Base-by-base conservation (phyloP, 2,888 invertebrate genomes). In the Emmelina monodactyla region DNA sequence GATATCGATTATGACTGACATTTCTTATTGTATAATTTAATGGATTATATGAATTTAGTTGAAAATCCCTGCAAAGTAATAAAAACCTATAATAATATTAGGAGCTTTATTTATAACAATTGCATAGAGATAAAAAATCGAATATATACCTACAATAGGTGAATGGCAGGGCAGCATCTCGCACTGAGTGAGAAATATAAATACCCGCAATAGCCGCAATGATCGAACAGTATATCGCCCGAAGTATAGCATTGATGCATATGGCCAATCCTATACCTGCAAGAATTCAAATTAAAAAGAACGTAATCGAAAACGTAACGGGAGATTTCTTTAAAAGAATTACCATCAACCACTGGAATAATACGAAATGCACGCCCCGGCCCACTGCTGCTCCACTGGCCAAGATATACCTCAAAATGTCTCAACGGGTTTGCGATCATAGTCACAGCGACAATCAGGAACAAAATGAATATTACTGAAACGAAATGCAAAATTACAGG, bases 311-410 rank as follows among this genome's bases (percentile, higher is more conserved):
- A 19, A 14, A 31, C 14, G 14, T 14, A 31, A n/a, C 5, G 10
- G 15, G 9, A 15, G 6, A 14, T 14, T 13, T 31, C 7, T 16
- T 15, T 31, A 11, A 13, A 15, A 22, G n/a, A 25, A 30, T 25
- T 47, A 73, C 73, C 73, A 33, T 73, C 73, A 31, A 73, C 47
- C 53, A 75, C 55, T 14, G 79, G 75, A 42, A 73, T 48, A 19
- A 75, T 66, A 4, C 70, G 60, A 39, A 78, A 78, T 3, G 78
- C 76, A 4, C 78, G 65, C 1, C 78, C 78, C 0, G 78, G 78
- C 0, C 78, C 78, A 32, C 69, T 75, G 35, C 78, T 62, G 40
- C 75, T 78, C 79, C 78, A 79, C 40, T 79, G 73, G 2, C 78
- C 78, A 12, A 78, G 61, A 37, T 75, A 79, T 10, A 76, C 59